Evolutionary conservation across 1,140 invertebrate genomes (phyloP).

Genomic region (Zaprionus gabonicus): DNA sequence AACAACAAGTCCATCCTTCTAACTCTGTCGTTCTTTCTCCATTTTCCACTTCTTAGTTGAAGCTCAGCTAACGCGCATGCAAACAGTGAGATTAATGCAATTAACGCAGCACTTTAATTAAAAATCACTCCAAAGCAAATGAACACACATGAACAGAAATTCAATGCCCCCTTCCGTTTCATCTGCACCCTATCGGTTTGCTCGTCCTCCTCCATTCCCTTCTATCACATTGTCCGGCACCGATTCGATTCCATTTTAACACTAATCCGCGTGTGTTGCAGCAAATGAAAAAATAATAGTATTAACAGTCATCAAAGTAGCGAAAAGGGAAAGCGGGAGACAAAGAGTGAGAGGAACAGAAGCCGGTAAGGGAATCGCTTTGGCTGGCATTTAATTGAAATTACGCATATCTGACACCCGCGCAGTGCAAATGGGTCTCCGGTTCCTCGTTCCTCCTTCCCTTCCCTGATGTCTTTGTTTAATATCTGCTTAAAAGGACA

Average conservation of each 20-base stretch:
- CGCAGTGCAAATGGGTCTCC: slow-evolving; percentile 7
- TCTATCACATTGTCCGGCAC: background rate
- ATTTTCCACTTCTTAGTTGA: background rate
- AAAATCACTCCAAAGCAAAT: slow-evolving; percentile 56
- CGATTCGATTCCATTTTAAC: slow-evolving; percentile 60
- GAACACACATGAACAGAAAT: slow-evolving; percentile 15
- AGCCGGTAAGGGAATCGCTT: slow-evolving; percentile 31
- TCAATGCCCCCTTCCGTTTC: background rate
- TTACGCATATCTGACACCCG: slow-evolving; percentile 51
- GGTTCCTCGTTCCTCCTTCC: background rate
- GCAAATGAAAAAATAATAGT: slow-evolving; percentile 76
- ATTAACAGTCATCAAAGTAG: slow-evolving; percentile 54
- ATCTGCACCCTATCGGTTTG: background rate
- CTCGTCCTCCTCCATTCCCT: background rate
- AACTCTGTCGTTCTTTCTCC: background rate
- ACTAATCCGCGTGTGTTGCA: slow-evolving; percentile 63
- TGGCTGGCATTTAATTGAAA: slow-evolving; percentile 53
- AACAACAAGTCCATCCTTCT: background rate
- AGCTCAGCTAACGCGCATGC: slow-evolving; percentile 29
- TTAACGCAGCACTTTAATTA: slow-evolving; percentile 76
- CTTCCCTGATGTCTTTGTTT: slow-evolving; percentile 11
- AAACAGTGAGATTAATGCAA: slow-evolving; percentile 72
- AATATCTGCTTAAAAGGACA: slow-evolving; percentile 43
- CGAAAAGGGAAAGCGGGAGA: slow-evolving; percentile 5
- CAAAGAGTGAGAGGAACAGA: slow-evolving; percentile 20